Conservation (phyloP, 2,888 invertebrate species). For the Cylindroiulus punctatus region DNA sequence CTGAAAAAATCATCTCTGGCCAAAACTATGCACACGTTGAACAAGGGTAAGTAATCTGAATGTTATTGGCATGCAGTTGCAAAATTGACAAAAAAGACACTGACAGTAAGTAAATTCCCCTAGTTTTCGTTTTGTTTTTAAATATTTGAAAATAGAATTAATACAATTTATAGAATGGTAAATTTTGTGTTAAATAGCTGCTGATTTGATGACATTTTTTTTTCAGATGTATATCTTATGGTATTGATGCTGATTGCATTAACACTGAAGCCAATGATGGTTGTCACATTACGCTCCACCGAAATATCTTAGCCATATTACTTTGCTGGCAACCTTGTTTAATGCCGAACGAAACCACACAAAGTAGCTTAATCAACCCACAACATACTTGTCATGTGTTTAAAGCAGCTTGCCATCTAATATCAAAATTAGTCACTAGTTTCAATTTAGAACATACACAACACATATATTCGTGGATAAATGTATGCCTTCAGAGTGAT, state of each 20-base stretch:
- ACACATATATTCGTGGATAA: conserved; percentile 19
- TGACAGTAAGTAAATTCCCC: too few species aligned
- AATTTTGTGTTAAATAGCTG: too few species aligned
- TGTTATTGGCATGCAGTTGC: too few species aligned
- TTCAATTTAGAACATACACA: background rate
- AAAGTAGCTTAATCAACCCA: background rate
- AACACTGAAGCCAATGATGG: background rate
- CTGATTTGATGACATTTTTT: background rate
- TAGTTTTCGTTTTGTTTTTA: background rate
- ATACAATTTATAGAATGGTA: too few species aligned
- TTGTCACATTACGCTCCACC: background rate
- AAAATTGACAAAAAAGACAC: too few species aligned
- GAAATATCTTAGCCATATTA: background rate
- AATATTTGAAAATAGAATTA: background rate
- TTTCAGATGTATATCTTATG: background rate
- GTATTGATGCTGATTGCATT: background rate
- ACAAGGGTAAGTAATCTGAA: background rate
- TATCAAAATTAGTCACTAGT: background rate
- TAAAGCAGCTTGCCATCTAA: background rate
- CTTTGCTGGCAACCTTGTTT: conserved; percentile 19
- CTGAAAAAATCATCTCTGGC: background rate
- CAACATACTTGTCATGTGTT: background rate
- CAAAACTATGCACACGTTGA: background rate
- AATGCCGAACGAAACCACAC: background rate
- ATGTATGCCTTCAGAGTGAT: background rate